These are phyloP conservation scores for Hoplodrina ambigua DNA, from an alignment of 2,888 invertebrate species.

Conservation along the genomic window DNA sequence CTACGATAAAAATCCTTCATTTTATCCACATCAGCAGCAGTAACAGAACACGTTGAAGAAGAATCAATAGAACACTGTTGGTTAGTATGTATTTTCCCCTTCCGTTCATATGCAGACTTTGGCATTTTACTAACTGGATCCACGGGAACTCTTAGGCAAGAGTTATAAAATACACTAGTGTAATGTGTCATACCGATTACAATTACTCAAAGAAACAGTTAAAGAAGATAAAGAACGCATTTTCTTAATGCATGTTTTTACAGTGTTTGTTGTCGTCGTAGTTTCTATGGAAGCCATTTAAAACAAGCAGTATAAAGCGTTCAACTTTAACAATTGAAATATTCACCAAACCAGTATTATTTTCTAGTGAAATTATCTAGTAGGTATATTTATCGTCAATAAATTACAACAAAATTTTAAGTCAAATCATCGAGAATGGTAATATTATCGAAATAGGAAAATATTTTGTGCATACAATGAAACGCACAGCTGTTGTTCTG, in stretches of 20 bases:
- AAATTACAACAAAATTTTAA: slow-evolving; percentile 1
- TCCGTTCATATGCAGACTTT: slow-evolving; percentile 92
- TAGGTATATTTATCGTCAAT: background rate
- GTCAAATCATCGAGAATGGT: background rate
- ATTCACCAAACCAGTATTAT: background rate
- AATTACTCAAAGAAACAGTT: slow-evolving; percentile 29
- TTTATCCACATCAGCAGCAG: slow-evolving; percentile 86
- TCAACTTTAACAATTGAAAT: background rate
- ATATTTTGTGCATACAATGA: slow-evolving; percentile 6
- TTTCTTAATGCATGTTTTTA: background rate
- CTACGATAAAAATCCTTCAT: slow-evolving; percentile 94
- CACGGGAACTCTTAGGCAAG: slow-evolving; percentile 93
- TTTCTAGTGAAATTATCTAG: background rate
- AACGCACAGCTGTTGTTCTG: slow-evolving; percentile 1
- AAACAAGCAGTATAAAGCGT: too few relatives aligned
- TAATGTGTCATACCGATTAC: slow-evolving; percentile 84
- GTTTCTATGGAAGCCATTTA: slow-evolving; percentile 53
- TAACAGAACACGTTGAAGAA: slow-evolving; percentile 76
- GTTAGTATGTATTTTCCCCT: slow-evolving; percentile 74
- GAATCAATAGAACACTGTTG: slow-evolving; percentile 83
- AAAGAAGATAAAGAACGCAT: slow-evolving; percentile 4
- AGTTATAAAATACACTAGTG: slow-evolving; percentile 92
- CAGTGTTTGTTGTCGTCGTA: slow-evolving; percentile 53
- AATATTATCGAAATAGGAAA: too few relatives aligned
- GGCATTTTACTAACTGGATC: slow-evolving; percentile 94